Evolutionary conservation across 2,888 invertebrate genomes (phyloP).

Genomic region (Aspidiotus rigidus): DNA sequence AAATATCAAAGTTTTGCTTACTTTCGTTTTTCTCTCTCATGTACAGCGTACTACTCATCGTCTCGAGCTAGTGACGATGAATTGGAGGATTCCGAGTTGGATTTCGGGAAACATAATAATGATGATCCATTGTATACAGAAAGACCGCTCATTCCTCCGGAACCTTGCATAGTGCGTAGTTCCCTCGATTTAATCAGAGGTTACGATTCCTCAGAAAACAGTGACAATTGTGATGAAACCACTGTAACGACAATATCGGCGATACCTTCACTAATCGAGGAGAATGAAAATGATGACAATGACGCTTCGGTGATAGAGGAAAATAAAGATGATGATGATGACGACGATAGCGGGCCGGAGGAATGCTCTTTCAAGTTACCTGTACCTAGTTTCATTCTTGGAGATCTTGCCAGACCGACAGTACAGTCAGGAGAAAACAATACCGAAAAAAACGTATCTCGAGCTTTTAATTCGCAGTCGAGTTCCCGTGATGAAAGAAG

Average conservation of each 20-base stretch:
- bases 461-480: neutral
- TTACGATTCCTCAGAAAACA: constrained; percentile 12
- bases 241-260: neutral
- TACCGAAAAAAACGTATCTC: neutral
- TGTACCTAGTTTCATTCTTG: neutral
- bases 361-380: constrained; percentile 24
- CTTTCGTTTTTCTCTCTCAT: too few relatives aligned
- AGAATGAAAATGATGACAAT: neutral
- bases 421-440: neutral
- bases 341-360: constrained; percentile 19
- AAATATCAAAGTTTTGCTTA: too few relatives aligned
- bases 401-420: neutral
- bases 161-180: neutral
- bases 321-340: neutral
- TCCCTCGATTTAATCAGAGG: constrained; percentile 18
- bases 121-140: too few relatives aligned
- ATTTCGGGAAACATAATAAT: too few relatives aligned
- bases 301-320: neutral
- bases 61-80: too few relatives aligned
- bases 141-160: too few relatives aligned
- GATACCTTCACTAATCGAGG: neutral
- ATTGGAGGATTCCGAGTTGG: too few relatives aligned
- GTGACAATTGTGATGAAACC: neutral
- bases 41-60: too few relatives aligned
- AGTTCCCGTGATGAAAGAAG: neutral